A percentile compares a stretch with the other conserved stretches of the same genome.
Conservation (phyloP, 2,113 vertebrate genomes). For the Neolamprologus variostigma region DNA sequence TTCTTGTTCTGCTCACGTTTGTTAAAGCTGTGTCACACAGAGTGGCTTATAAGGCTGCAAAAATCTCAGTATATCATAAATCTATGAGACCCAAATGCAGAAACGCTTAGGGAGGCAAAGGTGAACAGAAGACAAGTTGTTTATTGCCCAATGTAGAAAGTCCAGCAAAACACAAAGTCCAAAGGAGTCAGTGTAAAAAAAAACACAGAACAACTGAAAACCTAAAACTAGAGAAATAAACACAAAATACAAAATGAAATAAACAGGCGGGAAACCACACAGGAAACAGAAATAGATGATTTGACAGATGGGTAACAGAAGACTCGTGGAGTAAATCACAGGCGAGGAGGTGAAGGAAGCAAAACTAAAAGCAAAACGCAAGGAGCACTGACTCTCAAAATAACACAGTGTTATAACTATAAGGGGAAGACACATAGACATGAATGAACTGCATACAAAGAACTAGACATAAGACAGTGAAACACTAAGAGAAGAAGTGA, state of each 20-base stretch:
- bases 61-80: not conserved
- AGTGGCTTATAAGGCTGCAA: not conserved
- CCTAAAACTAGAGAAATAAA: not conserved
- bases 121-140: not conserved
- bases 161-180: not conserved
- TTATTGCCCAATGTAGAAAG: not conserved
- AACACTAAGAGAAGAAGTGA: not conserved
- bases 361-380: not conserved
- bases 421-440: not conserved
- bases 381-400: not conserved
- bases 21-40: not conserved
- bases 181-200: not conserved
- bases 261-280: not conserved
- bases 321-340: not conserved
- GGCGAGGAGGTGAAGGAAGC: not conserved
- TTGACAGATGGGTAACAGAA: not conserved
- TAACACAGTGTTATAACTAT: not conserved
- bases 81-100: not conserved
- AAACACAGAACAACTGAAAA: not conserved
- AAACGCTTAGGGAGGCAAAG: not conserved
- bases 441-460: not conserved
- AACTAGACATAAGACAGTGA: not conserved
- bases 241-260: not conserved
- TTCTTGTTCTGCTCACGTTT: rapidly evolving
- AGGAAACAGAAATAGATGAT: not conserved